Evolutionary conservation across 2,113 vertebrate genomes (phyloP), one percentile per base, ranked within the genome.

Genomic region (Origma solitaria): DNA sequence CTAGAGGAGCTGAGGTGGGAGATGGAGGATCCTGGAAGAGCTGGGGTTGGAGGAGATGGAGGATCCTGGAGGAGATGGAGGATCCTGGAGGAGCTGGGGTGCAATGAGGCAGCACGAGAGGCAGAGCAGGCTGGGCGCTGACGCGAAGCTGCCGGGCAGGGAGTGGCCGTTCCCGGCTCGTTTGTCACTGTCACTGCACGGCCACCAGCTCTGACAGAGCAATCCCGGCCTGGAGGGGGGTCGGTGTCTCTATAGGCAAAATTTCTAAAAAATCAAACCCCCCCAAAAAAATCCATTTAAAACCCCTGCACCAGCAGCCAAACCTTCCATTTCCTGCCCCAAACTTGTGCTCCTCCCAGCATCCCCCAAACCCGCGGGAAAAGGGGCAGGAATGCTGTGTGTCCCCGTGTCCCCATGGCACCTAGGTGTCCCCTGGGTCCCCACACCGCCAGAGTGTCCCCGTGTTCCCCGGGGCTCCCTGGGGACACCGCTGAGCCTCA

Each of bases 251-350:
- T 42, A 8, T 11, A 13, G 66, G 23, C 20, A 64, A 57, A 57
- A 47, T 23, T 38, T 1, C 10, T 18, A 4, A 20, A 17, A 20
- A 24, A 24, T 7, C 23, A 18, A 50, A 6, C 0, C 2, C 2
- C 9, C 22, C 1, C 7, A 11, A 38, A 24, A 51, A 57, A 47
- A 25, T 30, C 45, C 30, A 7, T 9, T 6, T 5, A 72, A 84
- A 50, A 4, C 12, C 45, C 13, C 61, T 33, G 18, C 37, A 14
- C 16, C n/a, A 14, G 42, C 90, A 75, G 65, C 64, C 54, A 70
- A 82, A 51, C 13, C 17, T 30, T 44, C 23, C 14, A 2, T 51
- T 61, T n/a, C 60, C 35, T 21, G 15, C 70, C 45, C 64, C 54
- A n/a, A 42, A 47, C 2, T 7, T 6, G 25, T 24, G 28, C 25